Evolutionary conservation across 2,888 invertebrate species (phyloP), one percentile per base, ranked within the genome.

Genomic region (Saturnia pavonia): DNA sequence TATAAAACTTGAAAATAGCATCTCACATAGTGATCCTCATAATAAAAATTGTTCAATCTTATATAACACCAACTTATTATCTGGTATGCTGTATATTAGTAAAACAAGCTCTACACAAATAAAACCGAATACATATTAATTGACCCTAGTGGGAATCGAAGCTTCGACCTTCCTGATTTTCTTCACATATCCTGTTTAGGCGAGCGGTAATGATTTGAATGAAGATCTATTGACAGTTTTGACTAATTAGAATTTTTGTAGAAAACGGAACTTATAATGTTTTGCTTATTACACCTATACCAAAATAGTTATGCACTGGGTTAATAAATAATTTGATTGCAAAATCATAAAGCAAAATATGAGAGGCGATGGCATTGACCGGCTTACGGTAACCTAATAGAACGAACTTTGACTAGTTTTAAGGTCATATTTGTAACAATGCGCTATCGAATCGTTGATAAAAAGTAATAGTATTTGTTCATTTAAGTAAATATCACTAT

Each of bases 301-400:
- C 14, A 60, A 60, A 60, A 60, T 25, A 27, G 16, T 12, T 27
- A 57, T 57, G 3, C 12, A 68, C 19, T n/a, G 19, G 40, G 34
- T 25, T 40, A 34, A 34, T 27, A 40, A 40, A n/a, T 1, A 54
- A 34, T 68, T 68, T 25, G 34, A 68, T 68, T 68, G 54, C 51
- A 34, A 51, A 54, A 51, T 68, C 19, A 63, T 40, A 9, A 40
- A 34, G 19, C 27, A 40, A 40, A 40, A 12, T n/a, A 65, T 40
- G 19, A 34, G 63, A 22, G 27, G 54, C 66, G 70, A 14, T 43
- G 74, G 69, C 72, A 73, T 71, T 75, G 73, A 73, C 75, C 73
- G 69, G 69, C 12, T 73, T 75, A 68, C 70, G 68, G 40, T 68
- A 71, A 73, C 73, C 74, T 72, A 72, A 67, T 51, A 68, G 19